These are phyloP conservation scores for roundworm (Caenorhabditis elegans) DNA, from an alignment of 1,140 invertebrate genomes.

Conservation along the genomic window DNA sequence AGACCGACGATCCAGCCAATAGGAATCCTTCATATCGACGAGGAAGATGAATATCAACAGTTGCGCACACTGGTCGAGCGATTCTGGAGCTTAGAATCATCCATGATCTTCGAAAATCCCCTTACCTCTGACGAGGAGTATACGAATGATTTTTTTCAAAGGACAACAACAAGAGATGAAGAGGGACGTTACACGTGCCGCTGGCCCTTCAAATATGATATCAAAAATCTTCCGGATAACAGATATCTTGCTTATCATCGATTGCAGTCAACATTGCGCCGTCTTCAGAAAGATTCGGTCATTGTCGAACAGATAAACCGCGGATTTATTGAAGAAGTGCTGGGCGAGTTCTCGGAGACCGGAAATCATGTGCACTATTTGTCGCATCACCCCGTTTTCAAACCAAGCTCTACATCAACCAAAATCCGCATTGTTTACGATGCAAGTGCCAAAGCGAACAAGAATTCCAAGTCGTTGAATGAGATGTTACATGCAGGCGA, in stretches of 20 bases:
- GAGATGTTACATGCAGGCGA: conserved; percentile 57
- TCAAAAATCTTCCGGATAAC: neutral
- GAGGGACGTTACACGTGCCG: neutral
- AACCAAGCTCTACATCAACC: conserved; percentile 53
- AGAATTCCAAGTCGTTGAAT: conserved; percentile 59
- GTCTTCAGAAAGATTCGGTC: neutral
- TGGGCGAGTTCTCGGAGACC: neutral
- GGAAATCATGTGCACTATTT: neutral
- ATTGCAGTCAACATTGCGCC: neutral
- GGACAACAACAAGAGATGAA: neutral
- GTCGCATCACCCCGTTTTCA: neutral
- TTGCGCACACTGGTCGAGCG: neutral
- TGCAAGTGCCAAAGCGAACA: conserved; percentile 55
- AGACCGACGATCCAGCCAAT: neutral
- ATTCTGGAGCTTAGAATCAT: conserved; percentile 41
- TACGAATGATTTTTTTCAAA: conserved; percentile 23
- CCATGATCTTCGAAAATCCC: conserved; percentile 45
- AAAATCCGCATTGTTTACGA: conserved; percentile 67
- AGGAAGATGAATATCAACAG: neutral
- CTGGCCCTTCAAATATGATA: neutral
- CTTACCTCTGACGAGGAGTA: conserved; percentile 41
- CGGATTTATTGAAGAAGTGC: neutral
- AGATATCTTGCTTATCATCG: neutral
- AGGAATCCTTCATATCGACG: neutral
- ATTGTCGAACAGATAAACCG: neutral